A percentile compares a stretch with the other conserved stretches of the same genome.
Conservation (phyloP, 2,888 invertebrate genomes). For the Cephonodes hylas region DNA sequence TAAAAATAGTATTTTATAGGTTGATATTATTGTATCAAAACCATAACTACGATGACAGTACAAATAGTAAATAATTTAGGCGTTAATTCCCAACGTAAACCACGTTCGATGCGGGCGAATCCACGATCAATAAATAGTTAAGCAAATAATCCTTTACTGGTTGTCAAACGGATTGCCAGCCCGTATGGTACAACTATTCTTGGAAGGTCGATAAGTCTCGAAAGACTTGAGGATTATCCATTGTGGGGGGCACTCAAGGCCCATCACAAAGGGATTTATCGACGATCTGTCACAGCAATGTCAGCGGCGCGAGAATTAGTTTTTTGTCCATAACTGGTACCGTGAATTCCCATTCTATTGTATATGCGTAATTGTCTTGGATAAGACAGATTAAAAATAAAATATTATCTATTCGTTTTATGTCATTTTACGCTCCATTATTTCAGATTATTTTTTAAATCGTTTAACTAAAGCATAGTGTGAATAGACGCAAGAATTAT, state of each 20-base stretch:
- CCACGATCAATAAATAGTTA: neutral
- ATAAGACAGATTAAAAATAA: neutral
- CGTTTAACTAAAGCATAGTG: neutral
- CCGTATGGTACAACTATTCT: constrained; percentile 1
- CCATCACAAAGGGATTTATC: constrained; percentile 5
- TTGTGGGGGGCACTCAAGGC: neutral
- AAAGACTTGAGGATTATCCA: constrained; percentile 2
- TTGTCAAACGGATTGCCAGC: neutral
- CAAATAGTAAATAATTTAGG: neutral
- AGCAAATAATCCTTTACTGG: neutral
- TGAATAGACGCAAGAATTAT: no score
- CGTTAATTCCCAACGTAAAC: neutral
- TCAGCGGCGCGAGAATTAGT: neutral
- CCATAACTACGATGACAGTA: neutral
- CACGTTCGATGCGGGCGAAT: neutral
- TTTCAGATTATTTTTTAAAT: neutral
- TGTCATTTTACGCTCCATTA: neutral
- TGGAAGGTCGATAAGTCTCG: constrained; percentile 1
- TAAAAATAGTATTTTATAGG: no score
- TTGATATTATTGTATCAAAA: neutral
- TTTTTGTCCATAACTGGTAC: neutral
- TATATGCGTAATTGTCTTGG: neutral
- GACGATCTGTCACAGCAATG: constrained; percentile 5
- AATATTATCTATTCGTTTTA: neutral
- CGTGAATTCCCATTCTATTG: neutral